Base-by-base conservation (phyloP, 2,888 invertebrate genomes). In the Plemyria rubiginata region DNA sequence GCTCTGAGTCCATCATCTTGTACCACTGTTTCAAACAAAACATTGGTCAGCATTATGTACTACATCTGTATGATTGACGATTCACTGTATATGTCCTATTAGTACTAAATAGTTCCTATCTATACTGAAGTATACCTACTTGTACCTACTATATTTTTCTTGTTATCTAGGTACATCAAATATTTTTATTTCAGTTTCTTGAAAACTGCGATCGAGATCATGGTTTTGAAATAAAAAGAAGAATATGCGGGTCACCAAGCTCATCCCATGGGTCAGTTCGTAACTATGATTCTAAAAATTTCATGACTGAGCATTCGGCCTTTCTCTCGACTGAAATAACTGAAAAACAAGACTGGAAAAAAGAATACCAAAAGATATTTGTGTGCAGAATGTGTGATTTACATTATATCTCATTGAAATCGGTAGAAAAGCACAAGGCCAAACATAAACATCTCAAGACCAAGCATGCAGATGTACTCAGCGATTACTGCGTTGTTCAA, bases 351-450 rank as follows among this genome's bases (percentile, higher is more conserved):
- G 54, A 49, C 13, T 84, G 84, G 82, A 61, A 73, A 32, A 59
- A 38, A 12, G 64, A 72, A 46, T 87, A 79, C 54, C 72, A 66
- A 1, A 81, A 77, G 72, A 56, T 70, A 9, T 76, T 75, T 67
- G 64, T 70, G 8, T 87, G 87, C 70, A 77, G 66, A 45, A 68
- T 82, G 54, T 88, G 88, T 65, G 62, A 70, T 49, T 70, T 63
- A 68, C 13, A 28, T 15, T 75, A 67, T 65, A 4, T 46, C 2
- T 60, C 15, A 16, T 51, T 15, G 50, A 60, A 43, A 29, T 40
- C 70, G 16, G 46, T 70, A 28, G 36, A 16, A 2, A n/a, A 2
- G 41, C 80, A 80, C 46, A 56, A 11, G 13, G 8, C 7, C 9
- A 63, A 22, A 48, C 70, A 72, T 55, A 46, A 28, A 32, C 4